phyloP scores from a whole-genome alignment of 2,797 vertebrate species.

The Borostomias antarcticus region DNA sequence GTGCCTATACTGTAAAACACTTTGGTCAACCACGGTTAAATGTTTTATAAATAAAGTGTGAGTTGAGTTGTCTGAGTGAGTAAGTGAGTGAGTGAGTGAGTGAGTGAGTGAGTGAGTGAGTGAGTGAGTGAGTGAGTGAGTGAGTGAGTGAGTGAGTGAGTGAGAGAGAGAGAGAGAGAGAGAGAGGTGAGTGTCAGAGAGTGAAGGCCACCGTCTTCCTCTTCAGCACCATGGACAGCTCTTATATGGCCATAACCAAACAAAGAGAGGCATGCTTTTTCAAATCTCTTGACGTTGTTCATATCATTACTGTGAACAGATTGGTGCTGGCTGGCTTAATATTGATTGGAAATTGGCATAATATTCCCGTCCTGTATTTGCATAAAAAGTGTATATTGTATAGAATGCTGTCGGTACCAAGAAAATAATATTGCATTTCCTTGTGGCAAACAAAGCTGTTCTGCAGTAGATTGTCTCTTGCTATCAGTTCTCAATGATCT shows the following conservation, averaged over 20 bases:
- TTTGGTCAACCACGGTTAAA: too few species aligned
- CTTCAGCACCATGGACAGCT: conserved; percentile 46
- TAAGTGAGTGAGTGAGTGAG: too few species aligned
- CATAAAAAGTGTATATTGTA: not conserved
- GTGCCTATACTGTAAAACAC: too few species aligned
- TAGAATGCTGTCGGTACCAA: not conserved
- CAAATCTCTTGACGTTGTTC: not conserved
- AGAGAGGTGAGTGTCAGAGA: not conserved
- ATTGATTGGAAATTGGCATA: conserved; percentile 3
- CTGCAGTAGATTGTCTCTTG: conserved; percentile 19
- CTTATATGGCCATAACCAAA: conserved; percentile 9
- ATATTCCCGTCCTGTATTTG: not conserved
- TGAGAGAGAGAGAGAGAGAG: too few species aligned
- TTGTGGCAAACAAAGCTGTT: conserved; percentile 3
- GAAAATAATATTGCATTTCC: not conserved
- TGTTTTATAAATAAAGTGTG: too few species aligned
- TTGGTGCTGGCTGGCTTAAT: not conserved
- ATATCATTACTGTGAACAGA: not conserved
- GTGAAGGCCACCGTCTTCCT: not conserved
- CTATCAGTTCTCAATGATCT: conserved; percentile 13
- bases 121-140: too few species aligned
- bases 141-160: too few species aligned
- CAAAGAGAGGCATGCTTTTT: not conserved
- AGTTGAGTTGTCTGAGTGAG: too few species aligned
- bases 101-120: too few species aligned